Conservation (phyloP, 1,140 invertebrate species). For the Lucilia cuprina region DNA sequence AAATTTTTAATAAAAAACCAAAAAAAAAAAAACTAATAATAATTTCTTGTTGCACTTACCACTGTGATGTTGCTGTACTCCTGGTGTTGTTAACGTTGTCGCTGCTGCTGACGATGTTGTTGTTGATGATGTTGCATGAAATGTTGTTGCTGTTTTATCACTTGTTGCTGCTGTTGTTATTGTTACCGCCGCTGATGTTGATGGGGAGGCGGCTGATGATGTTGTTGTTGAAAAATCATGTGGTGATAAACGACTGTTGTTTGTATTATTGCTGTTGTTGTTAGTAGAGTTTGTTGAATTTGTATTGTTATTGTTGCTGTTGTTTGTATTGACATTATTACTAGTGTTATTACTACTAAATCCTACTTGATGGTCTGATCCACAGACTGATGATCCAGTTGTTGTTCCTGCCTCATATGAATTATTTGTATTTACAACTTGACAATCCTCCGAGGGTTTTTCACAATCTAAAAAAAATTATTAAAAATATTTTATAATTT, state of each 20-base stretch:
- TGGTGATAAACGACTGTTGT: conserved; percentile 48
- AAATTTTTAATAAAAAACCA: not conserved
- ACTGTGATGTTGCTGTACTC: conserved; percentile 45
- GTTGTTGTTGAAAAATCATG: conserved; percentile 47
- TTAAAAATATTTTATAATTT: not conserved
- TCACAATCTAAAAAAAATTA: conserved; percentile 53
- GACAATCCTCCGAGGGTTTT: conserved; percentile 69
- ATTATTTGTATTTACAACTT: conserved; percentile 48
- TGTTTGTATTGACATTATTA: conserved; percentile 12
- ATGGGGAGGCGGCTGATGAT: conserved; percentile 41
- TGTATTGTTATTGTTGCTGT: not conserved
- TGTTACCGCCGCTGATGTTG: conserved; percentile 40
- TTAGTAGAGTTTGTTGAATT: conserved; percentile 25
- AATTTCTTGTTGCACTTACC: conserved; percentile 47
- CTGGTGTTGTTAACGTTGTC: conserved; percentile 47
- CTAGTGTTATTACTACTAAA: conserved; percentile 65
- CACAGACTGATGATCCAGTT: conserved; percentile 66
- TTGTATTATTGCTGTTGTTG: conserved; percentile 44
- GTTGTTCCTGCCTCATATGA: conserved; percentile 66
- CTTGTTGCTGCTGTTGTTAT: conserved; percentile 42
- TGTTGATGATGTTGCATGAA: conserved; percentile 39
- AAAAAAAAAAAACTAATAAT: not conserved
- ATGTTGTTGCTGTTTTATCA: conserved; percentile 53
- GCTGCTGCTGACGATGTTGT: conserved; percentile 43
- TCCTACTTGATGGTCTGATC: conserved; percentile 73